Base-by-base conservation (phyloP, 2,888 invertebrate genomes). In the Uropetala carovei region DNA sequence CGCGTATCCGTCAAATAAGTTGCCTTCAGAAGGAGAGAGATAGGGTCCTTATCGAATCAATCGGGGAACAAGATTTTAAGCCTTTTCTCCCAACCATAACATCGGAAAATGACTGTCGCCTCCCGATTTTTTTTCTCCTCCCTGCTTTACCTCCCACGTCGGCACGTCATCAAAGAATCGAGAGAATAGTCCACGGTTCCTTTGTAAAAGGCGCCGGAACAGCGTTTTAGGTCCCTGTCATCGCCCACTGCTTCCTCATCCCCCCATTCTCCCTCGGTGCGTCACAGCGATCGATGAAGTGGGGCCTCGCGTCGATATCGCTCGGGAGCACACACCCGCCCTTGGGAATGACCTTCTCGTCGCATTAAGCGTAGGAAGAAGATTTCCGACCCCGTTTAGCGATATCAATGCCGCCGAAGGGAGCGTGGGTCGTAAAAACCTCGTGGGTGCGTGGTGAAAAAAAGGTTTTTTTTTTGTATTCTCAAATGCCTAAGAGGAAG, bases 311-410 rank as follows among this genome's bases (percentile, higher is more conserved):
- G 89, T 89, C 89, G 89, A 89, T 89, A 89, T 89, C 64, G 89
- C 59, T 56, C 58, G n/a, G 58, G 22, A 57, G 84, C 75, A 75
- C 75, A 75, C 86, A 30, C 86, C 59, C 89, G 89, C 64, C 89
- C 89, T 89, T 89, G 89, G 89, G 68, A 89, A 89, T 89, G 89
- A 89, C 89, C 89, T 89, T 89, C 89, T 64, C 30, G 89, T 30
- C 89, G 64, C 86, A 86, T 86, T 86, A 86, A 86, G 60, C 60
- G 89, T 64, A 30, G 86, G 60, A 75, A 75, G 75, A 75, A 27
- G 75, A 75, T 75, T 75, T 75, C 75, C 68, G 75, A 75, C 75
- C 75, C 75, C 27, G 22, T 75, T 27, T 5, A 3, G 43, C 11
- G 75, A 75, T 22, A 75, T 22, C 27, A 27, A 75, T 75, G 75